Base-by-base conservation (phyloP, 1,140 invertebrate species). In the Rhagoletis pomonella region DNA sequence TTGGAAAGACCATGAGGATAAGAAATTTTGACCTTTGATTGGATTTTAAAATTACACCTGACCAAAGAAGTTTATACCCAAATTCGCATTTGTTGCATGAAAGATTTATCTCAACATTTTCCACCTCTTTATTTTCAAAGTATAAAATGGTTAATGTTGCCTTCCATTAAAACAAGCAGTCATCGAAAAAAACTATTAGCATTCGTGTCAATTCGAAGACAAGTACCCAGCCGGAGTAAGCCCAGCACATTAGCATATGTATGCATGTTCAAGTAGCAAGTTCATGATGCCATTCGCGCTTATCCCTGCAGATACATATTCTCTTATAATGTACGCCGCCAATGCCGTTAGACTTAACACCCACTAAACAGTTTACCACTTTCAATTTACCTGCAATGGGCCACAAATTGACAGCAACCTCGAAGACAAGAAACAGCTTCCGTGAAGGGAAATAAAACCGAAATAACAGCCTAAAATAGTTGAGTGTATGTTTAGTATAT, bases 281-380 rank as follows among this genome's bases (percentile, higher is more conserved):
- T 47, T 73, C 12, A 42, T n/a, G 39, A 4, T 47, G 42, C 42
- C 44, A 73, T 73, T 42, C 10, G 6, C 44, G 14, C 42, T 47
- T 39, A 47, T 14, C 14, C 67, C 17, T 47, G 42, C 4, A n/a
- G 67, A n/a, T 12, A 73, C 39, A n/a, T 29, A 29, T 29, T 29
- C 29, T 29, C 29, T 29, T 19, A 3, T 67, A 67, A 67, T 42
- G n/a, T 67, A 67, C 9, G 29, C 64, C 39, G 3, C 10, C 65
- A 12, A 10, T 47, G 14, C 42, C 42, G 67, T 73, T 69, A 44
- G 7, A 9, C 4, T 67, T 12, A 17, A 44, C 67, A 73, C 67
- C 44, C n/a, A 73, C 67, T 73, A 73, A 73, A 73, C 44, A 44
- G 6, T 73, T 44, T 73, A 73, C 67, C 67, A 73, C 44, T 73